phyloP scores from a whole-genome alignment of 2,888 invertebrate genomes.

The Tipula lateralis region DNA sequence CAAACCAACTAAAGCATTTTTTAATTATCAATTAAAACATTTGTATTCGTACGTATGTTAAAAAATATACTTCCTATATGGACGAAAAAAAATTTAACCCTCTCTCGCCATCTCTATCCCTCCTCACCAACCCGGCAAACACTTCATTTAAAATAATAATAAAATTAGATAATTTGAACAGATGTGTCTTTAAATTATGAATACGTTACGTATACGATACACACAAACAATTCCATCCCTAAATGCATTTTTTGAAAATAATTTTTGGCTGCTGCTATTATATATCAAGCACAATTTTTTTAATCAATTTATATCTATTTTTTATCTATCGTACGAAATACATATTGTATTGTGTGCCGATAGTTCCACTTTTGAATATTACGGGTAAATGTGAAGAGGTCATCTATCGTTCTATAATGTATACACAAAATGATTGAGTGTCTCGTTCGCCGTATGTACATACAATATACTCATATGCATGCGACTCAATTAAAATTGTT shows the following conservation, averaged over 20 bases:
- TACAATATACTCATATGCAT: neutral
- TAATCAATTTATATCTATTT: neutral
- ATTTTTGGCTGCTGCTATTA: neutral
- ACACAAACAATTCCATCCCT: neutral
- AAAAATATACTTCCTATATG: neutral
- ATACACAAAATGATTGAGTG: neutral
- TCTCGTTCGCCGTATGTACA: neutral
- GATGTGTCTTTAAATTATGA: conserved; percentile 19
- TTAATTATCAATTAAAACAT: conserved; percentile 19
- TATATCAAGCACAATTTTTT: neutral
- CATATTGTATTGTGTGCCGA: neutral
- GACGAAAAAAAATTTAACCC: neutral
- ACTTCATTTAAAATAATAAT: conserved; percentile 20
- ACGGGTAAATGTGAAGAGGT: neutral
- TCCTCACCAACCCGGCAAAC: neutral
- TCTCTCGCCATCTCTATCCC: neutral
- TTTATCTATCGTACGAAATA: neutral
- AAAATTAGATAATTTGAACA: conserved; percentile 19
- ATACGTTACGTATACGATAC: no score
- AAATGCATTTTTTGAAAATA: neutral
- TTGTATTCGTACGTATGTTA: neutral
- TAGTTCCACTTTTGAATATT: neutral
- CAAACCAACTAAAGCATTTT: neutral
- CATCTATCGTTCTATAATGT: neutral
- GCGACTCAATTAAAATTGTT: neutral